Base-by-base conservation (phyloP, 2,113 vertebrate species). In the Calonectris borealis region DNA sequence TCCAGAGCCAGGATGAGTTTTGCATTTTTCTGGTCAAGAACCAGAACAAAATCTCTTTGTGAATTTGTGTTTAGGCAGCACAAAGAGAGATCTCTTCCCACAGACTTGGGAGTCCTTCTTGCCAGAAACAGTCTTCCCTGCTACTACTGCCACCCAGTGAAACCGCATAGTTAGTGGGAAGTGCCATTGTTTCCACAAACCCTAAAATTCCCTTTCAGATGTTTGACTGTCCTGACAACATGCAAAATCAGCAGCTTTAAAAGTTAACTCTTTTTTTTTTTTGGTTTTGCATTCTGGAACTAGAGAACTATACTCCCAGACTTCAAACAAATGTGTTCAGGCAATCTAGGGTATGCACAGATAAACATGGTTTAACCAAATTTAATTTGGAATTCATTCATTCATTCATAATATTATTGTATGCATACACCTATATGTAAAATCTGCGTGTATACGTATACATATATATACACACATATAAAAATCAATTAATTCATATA, bases 121-220 rank as follows among this genome's bases (percentile, higher is more conserved):
- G 27, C 11, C 55, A 55, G 51, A 10, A 86, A 65, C 9, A 22
- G 8, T 73, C 55, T 87, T 77, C 81, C 29, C 89, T 70, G 42
- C 71, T 86, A 40, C 68, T 97, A 60, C 94, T 90, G 97, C 97
- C 95, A 97, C 91, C 93, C 93, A 93, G 86, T 95, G 97, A 97
- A 95, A 94, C 38, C 17, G 52, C 36, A 58, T 13, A 16, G 46
- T 14, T 77, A 58, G 4, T 32, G 58, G 32, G 32, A 94, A 79
- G 69, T 1, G 2, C 8, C 19, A 60, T 9, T 62, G 13, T 66
- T 93, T 79, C 48, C 36, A 57, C 61, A 93, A 71, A 72, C 12
- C 21, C 40, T 69, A 49, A 72, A 64, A 82, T 31, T 79, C 36
- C 7, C 52, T 70, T 89, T 70, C 16, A 73, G 42, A 72, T 8